These are phyloP conservation scores for Eilema sororculum DNA, from an alignment of 2,888 invertebrate genomes.

Conservation along the genomic window DNA sequence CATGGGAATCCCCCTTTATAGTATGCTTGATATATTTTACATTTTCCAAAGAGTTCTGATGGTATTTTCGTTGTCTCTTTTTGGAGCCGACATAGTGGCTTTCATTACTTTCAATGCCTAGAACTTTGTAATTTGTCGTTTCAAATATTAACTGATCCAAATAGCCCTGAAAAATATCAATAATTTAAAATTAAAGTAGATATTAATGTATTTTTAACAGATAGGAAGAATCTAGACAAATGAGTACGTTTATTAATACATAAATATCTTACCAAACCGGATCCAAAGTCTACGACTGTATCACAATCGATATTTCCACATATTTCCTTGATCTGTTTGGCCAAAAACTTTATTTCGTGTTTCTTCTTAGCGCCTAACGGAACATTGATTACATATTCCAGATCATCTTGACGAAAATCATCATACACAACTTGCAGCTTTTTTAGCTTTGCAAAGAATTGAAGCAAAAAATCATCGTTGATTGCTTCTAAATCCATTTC, in stretches of 20 bases:
- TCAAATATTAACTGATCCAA: slow-evolving; percentile 89
- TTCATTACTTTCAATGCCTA: slow-evolving; percentile 90
- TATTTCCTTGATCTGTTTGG: slow-evolving; percentile 83
- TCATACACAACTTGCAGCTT: slow-evolving; percentile 55
- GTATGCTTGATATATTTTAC: slow-evolving; percentile 88
- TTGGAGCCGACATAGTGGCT: slow-evolving; percentile 86
- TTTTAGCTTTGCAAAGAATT: slow-evolving; percentile 60
- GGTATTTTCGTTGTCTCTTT: slow-evolving; percentile 85
- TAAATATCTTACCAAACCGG: slow-evolving; percentile 88
- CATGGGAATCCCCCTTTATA: slow-evolving; percentile 83
- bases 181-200: not conserved
- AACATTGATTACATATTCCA: slow-evolving; percentile 49
- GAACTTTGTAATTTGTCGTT: slow-evolving; percentile 86
- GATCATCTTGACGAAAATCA: slow-evolving; percentile 55
- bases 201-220: too few species aligned
- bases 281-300: slow-evolving; percentile 90
- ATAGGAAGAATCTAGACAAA: not conserved
- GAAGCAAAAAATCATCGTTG: slow-evolving; percentile 55
- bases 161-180: slow-evolving; percentile 88
- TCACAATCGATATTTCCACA: slow-evolving; percentile 80
- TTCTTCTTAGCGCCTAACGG: slow-evolving; percentile 89
- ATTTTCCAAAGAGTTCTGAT: slow-evolving; percentile 78
- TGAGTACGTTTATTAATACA: not conserved
- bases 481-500: slow-evolving; percentile 49
- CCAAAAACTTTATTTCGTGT: slow-evolving; percentile 90